phyloP scores from a whole-genome alignment of 64 coral and sea anemone genomes.

The Pocillopora damicornis region DNA sequence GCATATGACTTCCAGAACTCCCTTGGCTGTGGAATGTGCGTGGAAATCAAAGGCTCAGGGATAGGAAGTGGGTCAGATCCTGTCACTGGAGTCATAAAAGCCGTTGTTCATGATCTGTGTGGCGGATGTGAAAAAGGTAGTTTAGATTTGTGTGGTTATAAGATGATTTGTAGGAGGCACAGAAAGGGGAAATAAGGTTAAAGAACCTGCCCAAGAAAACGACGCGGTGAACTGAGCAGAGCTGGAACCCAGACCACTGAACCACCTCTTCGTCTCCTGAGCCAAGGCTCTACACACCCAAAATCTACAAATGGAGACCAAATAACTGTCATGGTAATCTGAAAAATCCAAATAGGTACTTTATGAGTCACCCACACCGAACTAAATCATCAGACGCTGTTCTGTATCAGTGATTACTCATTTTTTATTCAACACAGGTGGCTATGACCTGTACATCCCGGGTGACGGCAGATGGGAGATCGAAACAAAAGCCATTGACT shows the following conservation, averaged over 20 bases:
- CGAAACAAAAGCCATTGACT: conserved; percentile 53
- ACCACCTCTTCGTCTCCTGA: too few species aligned
- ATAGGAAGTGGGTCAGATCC: conserved; percentile 69
- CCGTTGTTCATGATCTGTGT: conserved; percentile 71
- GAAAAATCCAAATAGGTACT: too few species aligned
- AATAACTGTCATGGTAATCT: not conserved
- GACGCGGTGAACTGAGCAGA: too few species aligned
- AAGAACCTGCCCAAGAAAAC: too few species aligned
- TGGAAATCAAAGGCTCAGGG: conserved; percentile 74
- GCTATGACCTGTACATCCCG: conserved; percentile 58
- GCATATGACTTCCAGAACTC: conserved; percentile 64
- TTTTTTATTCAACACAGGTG: conserved; percentile 32
- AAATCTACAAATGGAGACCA: not conserved
- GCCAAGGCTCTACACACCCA: not conserved
- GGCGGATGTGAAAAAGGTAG: conserved; percentile 65
- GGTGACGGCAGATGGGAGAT: conserved; percentile 82
- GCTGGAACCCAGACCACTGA: too few species aligned
- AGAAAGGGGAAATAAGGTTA: too few species aligned
- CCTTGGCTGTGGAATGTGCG: conserved; percentile 94
- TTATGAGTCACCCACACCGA: too few species aligned
- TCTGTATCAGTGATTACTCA: not conserved
- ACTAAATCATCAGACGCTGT: not conserved
- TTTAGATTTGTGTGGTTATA: not conserved
- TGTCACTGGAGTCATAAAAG: conserved; percentile 68
- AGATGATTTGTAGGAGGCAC: too few species aligned